Evolutionary conservation across 2,888 invertebrate genomes (phyloP).

Genomic region (Mycalesis mineus): DNA sequence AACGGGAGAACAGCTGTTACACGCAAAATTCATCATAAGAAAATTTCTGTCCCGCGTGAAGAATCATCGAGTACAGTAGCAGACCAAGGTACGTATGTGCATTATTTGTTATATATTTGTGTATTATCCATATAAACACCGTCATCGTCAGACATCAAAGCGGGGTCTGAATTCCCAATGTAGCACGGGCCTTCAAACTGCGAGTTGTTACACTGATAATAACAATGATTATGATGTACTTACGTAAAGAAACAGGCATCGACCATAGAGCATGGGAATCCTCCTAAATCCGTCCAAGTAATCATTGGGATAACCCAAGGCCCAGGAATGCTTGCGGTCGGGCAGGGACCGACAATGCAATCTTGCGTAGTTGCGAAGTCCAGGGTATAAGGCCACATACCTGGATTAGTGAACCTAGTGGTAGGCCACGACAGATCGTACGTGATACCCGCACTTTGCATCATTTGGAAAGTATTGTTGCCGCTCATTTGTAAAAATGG

Average conservation of each 20-base stretch:
- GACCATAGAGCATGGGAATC: conserved; percentile 77
- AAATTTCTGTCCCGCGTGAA: too few species aligned
- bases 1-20: too few species aligned
- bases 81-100: too few species aligned
- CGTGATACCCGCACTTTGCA: conserved; percentile 63
- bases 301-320: conserved; percentile 83
- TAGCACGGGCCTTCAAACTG: too few species aligned
- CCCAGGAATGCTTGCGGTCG: conserved; percentile 75
- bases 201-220: too few species aligned
- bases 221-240: conserved; percentile 36
- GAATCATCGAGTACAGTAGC: too few species aligned
- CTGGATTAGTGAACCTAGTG: conserved; percentile 49
- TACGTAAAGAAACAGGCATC: conserved; percentile 73
- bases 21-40: too few species aligned
- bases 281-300: conserved; percentile 66
- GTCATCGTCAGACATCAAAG: too few species aligned
- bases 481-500: conserved; percentile 79
- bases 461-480: conserved; percentile 77
- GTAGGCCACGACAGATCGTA: conserved; percentile 83
- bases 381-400: conserved; percentile 83
- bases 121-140: too few species aligned
- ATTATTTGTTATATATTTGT: too few species aligned
- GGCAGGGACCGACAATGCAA: conserved; percentile 77
- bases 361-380: conserved; percentile 78
- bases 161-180: too few species aligned